Conservation (phyloP, 2,888 invertebrate species). For the Schizotus pectinicornis region DNA sequence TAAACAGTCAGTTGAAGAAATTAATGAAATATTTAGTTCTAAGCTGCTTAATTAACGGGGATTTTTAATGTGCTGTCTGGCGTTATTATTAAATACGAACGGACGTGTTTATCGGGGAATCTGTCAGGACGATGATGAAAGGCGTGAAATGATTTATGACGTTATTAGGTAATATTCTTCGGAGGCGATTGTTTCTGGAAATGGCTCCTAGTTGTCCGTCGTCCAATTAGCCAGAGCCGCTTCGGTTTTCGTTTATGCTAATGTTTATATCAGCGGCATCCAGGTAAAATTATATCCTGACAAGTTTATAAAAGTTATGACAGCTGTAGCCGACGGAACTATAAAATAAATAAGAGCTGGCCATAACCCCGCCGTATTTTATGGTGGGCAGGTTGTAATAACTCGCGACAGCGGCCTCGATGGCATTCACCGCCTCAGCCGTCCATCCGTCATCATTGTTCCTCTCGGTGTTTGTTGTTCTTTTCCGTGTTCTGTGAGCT, state of each 20-base stretch:
- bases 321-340: conserved; percentile 50
- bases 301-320: conserved; percentile 56
- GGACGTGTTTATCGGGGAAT: conserved; percentile 32
- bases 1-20: conserved; percentile 13
- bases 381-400: conserved; percentile 42
- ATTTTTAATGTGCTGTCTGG: conserved; percentile 24
- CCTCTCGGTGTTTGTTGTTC: conserved; percentile 50
- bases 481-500: conserved; percentile 52
- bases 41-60: conserved; percentile 27
- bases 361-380: conserved; percentile 45
- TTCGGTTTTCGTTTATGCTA: background rate
- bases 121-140: conserved; percentile 35
- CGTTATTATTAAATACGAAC: conserved; percentile 26
- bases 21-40: conserved; percentile 24
- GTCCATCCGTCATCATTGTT: conserved; percentile 39
- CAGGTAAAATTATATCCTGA: conserved; percentile 28
- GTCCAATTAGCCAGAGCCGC: conserved; percentile 8
- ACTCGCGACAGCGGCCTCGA: conserved; percentile 22
- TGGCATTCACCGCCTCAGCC: conserved; percentile 9
- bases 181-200: conserved; percentile 23
- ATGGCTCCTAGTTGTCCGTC: conserved; percentile 7
- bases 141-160: conserved; percentile 35
- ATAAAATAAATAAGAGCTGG: conserved; percentile 54
- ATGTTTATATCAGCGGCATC: conserved; percentile 1
- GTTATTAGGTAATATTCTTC: conserved; percentile 28